Conservation (phyloP, 2,113 vertebrate species). For the Thymallus thymallus region DNA sequence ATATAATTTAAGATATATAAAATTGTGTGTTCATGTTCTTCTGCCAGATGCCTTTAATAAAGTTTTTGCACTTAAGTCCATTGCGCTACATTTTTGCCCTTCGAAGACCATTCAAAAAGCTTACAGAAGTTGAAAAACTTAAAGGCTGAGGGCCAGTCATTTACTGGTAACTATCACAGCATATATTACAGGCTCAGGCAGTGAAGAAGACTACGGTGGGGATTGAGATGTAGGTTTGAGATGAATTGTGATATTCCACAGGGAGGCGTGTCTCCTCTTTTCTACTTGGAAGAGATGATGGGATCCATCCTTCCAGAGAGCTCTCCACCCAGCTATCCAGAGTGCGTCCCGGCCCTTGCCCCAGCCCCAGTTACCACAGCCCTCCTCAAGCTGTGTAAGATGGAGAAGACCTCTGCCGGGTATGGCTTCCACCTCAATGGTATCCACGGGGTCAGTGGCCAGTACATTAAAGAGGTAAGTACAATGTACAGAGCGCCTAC, state of each 20-base stretch:
- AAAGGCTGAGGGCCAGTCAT: no score
- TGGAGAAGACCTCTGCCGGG: constrained; percentile 78
- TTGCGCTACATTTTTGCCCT: no score
- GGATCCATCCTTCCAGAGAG: constrained; percentile 35
- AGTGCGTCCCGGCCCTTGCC: constrained; percentile 31
- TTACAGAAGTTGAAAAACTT: no score
- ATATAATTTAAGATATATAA: no score
- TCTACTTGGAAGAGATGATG: constrained; percentile 77
- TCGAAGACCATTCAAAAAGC: no score
- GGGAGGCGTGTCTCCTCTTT: constrained; percentile 83
- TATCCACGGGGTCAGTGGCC: constrained; percentile 75
- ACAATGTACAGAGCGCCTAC: not conserved
- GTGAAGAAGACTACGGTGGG: no score
- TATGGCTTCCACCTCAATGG: constrained; percentile 90
- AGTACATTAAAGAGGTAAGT: constrained; percentile 84
- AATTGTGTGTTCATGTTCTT: no score
- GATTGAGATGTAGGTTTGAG: no score
- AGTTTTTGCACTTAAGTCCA: no score
- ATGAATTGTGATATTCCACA: constrained; percentile 45
- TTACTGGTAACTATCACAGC: no score
- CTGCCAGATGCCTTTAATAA: no score
- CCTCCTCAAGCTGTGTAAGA: constrained; percentile 83
- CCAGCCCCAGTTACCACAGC: constrained; percentile 27
- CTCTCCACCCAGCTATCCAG: constrained; percentile 52
- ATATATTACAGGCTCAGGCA: no score